A percentile compares a stretch with the other conserved stretches of the same genome.
These are phyloP conservation scores for Ceyx erithaca DNA, from an alignment of 2,797 vertebrate species.

Conservation along the genomic window DNA sequence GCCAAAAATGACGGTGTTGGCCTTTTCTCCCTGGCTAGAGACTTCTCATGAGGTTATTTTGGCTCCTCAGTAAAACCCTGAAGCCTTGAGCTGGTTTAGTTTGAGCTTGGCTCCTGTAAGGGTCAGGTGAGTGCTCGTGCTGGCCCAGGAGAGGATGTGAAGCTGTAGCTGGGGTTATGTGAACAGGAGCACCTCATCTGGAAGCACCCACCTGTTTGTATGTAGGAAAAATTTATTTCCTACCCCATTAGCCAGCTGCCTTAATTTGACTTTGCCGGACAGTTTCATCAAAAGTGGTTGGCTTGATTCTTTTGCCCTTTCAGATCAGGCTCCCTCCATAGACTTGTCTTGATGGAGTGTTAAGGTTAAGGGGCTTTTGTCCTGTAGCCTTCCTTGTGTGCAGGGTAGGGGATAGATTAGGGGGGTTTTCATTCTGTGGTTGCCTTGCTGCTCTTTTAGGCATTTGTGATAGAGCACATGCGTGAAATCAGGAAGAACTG, in stretches of 20 bases:
- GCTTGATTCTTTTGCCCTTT: not conserved
- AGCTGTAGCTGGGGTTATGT: not conserved
- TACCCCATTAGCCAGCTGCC: not conserved
- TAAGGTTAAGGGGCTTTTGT: not conserved
- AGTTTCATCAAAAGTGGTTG: not conserved
- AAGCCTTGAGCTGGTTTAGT: not conserved
- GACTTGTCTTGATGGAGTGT: not conserved
- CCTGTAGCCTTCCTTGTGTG: not conserved
- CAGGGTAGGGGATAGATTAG: not conserved
- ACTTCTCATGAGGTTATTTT: not conserved
- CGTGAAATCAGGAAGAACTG: slow-evolving; percentile 26
- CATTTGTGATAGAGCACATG: not conserved
- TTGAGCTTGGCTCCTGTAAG: not conserved
- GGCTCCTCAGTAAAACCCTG: not conserved
- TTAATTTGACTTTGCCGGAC: not conserved
- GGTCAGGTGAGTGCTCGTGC: rapidly evolving
- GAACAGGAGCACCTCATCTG: not conserved
- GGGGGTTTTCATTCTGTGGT: not conserved
- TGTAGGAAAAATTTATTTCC: not conserved
- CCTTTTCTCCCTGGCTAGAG: not conserved
- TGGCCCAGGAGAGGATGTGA: not conserved
- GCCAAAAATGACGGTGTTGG: not conserved
- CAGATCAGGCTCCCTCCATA: not conserved
- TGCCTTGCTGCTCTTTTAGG: not conserved
- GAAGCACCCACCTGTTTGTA: not conserved